Base-by-base conservation (phyloP, 2,888 invertebrate genomes). In the Rhagium mordax region DNA sequence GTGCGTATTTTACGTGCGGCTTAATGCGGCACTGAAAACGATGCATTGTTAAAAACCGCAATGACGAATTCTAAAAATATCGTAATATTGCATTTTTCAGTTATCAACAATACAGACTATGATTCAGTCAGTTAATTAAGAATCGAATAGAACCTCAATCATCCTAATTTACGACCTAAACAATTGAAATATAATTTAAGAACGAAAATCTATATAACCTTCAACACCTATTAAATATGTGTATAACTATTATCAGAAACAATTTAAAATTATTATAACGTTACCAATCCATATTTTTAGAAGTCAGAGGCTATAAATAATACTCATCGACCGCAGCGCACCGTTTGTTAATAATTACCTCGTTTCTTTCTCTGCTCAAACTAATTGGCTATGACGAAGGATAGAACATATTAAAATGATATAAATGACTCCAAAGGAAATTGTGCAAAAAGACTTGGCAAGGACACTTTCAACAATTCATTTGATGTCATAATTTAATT, bases 251-350 rank as follows among this genome's bases (percentile, higher is more conserved):
- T 41, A 41, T 41, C n/a, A 41, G 2, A 4, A 24, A 6, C 13
- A 41, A 41, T 41, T 41, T 41, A 41, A 41, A 10, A 41, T 41
- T 13, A 41, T 41, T n/a, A 41, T n/a, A n/a, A 4, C 13, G n/a
- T 41, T 41, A 57, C 24, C 57, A 24, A 57, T 57, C 7, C 20
- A 20, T 51, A 51, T 51, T 51, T 51, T 51, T 18, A 20, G 51
- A 18, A 16, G 18, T 20, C 20, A 27, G n/a, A n/a, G 60, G 70
- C 71, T 75, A 75, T 72, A 72, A 75, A 75, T 73, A 75, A 70
- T 49, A 62, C 70, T 73, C 71, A 73, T 75, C 62, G 59, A 72
- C 67, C 70, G 57, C 41, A 70, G 64, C 70, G 57, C 41, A 70
- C 64, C 67, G 67, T 70, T 61, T 75, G 75, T 75, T 72, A 70